Evolutionary conservation across 2,113 vertebrate species (phyloP).

Genomic region (Lagopus leucura): DNA sequence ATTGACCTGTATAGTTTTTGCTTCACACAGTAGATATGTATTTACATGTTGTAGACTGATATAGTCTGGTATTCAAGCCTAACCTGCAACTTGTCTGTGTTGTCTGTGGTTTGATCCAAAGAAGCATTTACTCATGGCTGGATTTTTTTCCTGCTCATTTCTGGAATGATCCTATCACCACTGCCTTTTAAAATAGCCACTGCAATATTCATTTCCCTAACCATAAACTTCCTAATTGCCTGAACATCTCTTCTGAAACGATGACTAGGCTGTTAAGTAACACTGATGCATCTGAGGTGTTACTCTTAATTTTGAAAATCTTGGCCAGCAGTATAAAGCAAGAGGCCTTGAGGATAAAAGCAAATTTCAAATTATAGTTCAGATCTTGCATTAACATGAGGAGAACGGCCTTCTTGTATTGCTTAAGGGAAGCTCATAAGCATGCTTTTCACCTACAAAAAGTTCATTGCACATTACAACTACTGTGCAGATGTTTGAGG

Average conservation of each 20-base stretch:
- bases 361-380: neutral
- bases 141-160: neutral
- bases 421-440: neutral
- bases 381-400: constrained; percentile 35
- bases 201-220: neutral
- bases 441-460: neutral
- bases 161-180: neutral
- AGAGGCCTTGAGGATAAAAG: constrained; percentile 27
- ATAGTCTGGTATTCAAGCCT: neutral
- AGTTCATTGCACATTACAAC: neutral
- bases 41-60: constrained; percentile 3
- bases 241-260: neutral
- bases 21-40: neutral
- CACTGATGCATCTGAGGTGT: neutral
- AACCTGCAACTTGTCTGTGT: neutral
- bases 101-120: constrained; percentile 11
- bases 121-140: neutral
- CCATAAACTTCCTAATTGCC: neutral
- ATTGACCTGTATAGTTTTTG: neutral
- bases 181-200: neutral
- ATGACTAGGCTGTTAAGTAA: neutral
- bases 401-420: neutral
- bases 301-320: constrained; percentile 7
- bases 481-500: neutral
- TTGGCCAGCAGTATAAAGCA: constrained; percentile 29